Evolutionary conservation across 2,888 invertebrate genomes (phyloP).

Genomic region (Muschampia plurimacula): DNA sequence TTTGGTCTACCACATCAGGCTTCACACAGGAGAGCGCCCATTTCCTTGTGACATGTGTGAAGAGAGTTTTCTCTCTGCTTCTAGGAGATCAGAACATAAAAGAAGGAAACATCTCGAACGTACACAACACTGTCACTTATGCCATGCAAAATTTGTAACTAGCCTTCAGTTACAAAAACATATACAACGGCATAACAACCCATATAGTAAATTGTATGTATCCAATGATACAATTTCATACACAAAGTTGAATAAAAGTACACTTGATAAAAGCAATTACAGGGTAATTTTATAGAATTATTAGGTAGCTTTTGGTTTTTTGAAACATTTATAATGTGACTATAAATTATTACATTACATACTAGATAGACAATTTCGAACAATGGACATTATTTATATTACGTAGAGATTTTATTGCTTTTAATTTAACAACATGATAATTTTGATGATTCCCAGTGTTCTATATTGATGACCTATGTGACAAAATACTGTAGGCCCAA

Average conservation of each 20-base stretch:
- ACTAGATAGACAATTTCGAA: too few relatives aligned
- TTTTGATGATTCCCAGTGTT: too few relatives aligned
- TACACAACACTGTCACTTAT: slow-evolving; percentile 63
- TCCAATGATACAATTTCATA: not conserved
- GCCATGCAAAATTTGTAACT: slow-evolving; percentile 66
- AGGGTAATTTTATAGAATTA: not conserved
- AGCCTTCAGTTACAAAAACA: slow-evolving; percentile 62
- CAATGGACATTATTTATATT: too few relatives aligned
- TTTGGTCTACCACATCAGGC: slow-evolving; percentile 66
- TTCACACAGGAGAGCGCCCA: slow-evolving; percentile 74
- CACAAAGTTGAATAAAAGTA: not conserved
- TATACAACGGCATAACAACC: slow-evolving; percentile 66
- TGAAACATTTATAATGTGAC: too few relatives aligned
- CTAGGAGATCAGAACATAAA: slow-evolving; percentile 70
- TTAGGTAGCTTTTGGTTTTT: not conserved
- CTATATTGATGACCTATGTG: too few relatives aligned
- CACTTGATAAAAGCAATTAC: not conserved
- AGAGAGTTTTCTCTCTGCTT: slow-evolving; percentile 72
- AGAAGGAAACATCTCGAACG: slow-evolving; percentile 69
- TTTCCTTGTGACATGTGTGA: slow-evolving; percentile 70
- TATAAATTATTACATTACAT: too few relatives aligned
- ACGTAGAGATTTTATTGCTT: too few relatives aligned
- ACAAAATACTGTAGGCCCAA: too few relatives aligned
- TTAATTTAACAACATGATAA: too few relatives aligned
- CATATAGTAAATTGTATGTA: slow-evolving; percentile 69